Conservation (phyloP, 2,113 vertebrate species). For the Hucho hucho region DNA sequence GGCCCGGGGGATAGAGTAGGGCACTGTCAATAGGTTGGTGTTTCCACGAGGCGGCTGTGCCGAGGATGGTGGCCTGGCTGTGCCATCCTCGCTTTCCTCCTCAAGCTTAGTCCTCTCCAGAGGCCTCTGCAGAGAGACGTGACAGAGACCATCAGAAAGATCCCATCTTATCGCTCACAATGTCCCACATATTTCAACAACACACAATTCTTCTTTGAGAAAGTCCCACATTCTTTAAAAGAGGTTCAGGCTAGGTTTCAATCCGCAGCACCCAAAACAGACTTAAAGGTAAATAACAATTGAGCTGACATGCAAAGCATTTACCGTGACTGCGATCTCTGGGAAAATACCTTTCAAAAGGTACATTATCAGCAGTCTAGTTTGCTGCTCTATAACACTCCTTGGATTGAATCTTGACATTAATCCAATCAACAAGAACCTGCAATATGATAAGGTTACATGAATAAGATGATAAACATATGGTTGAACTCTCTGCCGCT, state of each 20-base stretch:
- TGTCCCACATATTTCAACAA: too few relatives aligned
- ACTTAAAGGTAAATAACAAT: too few relatives aligned
- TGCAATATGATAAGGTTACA: not conserved
- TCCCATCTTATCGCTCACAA: too few relatives aligned
- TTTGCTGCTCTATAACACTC: not conserved
- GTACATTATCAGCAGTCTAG: not conserved
- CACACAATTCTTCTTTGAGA: too few relatives aligned
- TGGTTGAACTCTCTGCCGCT: not conserved
- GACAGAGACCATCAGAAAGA: not conserved
- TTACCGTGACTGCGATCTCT: not conserved
- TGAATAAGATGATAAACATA: not conserved
- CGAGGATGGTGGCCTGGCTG: slow-evolving; percentile 24
- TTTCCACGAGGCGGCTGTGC: slow-evolving; percentile 29
- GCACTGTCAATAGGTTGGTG: slow-evolving; percentile 18
- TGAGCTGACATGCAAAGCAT: too few relatives aligned
- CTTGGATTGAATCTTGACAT: not conserved
- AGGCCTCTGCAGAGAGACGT: slow-evolving; percentile 37
- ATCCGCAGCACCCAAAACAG: too few relatives aligned
- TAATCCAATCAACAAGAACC: not conserved
- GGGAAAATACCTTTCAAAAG: not conserved
- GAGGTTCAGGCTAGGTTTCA: too few relatives aligned
- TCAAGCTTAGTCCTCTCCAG: slow-evolving; percentile 40
- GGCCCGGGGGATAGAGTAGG: slow-evolving; percentile 52
- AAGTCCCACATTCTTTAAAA: too few relatives aligned
- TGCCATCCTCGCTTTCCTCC: slow-evolving; percentile 53